Percentiles rank a stretch among this genome's conserved stretches.
These are phyloP conservation scores for Nipponia nippon DNA, from an alignment of 2,113 vertebrate genomes.

Conservation along the genomic window DNA sequence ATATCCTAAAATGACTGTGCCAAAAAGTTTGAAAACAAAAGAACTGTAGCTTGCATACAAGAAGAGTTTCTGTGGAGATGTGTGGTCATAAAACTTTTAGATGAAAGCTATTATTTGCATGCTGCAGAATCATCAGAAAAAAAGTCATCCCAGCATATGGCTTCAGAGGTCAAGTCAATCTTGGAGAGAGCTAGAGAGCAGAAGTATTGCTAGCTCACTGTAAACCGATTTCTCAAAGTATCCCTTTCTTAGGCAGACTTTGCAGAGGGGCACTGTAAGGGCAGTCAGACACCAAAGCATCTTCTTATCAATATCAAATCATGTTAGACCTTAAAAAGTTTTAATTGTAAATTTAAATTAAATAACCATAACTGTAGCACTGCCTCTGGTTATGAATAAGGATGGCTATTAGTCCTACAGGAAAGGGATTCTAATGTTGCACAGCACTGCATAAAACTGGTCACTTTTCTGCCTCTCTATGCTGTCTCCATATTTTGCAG, in stretches of 20 bases:
- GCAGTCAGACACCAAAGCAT: neutral
- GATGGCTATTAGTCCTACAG: neutral
- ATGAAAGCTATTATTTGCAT: slow-evolving; percentile 55
- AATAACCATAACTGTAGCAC: neutral
- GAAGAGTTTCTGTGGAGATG: neutral
- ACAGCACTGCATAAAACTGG: neutral
- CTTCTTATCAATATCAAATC: neutral
- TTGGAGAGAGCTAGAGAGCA: neutral
- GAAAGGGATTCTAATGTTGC: neutral
- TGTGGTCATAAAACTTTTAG: neutral
- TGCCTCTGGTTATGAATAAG: neutral
- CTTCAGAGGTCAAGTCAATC: slow-evolving; percentile 1
- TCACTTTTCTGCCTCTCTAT: neutral
- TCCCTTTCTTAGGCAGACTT: neutral
- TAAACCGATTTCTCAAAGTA: neutral
- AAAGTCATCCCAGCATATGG: neutral
- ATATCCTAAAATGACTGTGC: neutral
- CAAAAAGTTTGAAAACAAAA: slow-evolving; percentile 1
- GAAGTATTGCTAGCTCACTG: neutral
- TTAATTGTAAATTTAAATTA: neutral
- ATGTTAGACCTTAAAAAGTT: neutral
- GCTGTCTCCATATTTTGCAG: neutral
- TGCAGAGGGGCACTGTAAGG: neutral
- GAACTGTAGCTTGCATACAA: slow-evolving; percentile 5
- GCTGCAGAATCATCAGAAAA: slow-evolving; percentile 54